Base-by-base conservation (phyloP, 2,113 vertebrate genomes). In the Oreochromis tanganicae region DNA sequence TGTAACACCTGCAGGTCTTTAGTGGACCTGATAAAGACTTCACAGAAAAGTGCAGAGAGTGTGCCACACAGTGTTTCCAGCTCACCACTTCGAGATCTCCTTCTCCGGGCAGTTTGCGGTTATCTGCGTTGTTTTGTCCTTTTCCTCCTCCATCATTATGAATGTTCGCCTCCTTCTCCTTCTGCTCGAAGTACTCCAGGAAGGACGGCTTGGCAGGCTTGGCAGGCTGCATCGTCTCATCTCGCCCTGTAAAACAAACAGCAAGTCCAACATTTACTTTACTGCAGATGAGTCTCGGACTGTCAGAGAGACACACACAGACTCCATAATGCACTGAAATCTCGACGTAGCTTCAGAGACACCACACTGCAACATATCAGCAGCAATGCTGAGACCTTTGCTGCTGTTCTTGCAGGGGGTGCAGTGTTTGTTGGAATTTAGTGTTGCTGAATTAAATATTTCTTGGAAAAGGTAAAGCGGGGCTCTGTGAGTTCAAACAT, bases 111-210 rank as follows among this genome's bases (percentile, higher is more conserved):
- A 97, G 94, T 90, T 97, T 98, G 96, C 97, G 97, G 91, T 93
- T 92, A 84, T 98, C 97, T 7, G 96, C 96, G 48, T 93, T 87
- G 85, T 92, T 91, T 95, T 93, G 90, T 88, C 95, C 95, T 93
- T 88, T 93, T 75, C 59, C 91, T 92, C 86, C 95, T 93, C 78
- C 92, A 52, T 97, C 96, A 83, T 96, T 96, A 36, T 97, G 97
- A 89, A 93, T 97, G 94, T 96, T 97, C 83, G 97, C 96, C 94
- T 98, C 98, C 92, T 97, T 98, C 92, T 99, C 98, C 84, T 99
- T 98, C 95, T 98, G 98, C 93, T 99, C 98, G 92, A 99, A 99
- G 94, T 99, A 99, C 92, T 99, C 97, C 50, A 99, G 97, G 95
- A 99, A 99, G 87, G 98, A 98, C 3, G 98, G 98, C 89, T 97